Conservation (phyloP, 2,113 vertebrate species). For the Mobula hypostoma region DNA sequence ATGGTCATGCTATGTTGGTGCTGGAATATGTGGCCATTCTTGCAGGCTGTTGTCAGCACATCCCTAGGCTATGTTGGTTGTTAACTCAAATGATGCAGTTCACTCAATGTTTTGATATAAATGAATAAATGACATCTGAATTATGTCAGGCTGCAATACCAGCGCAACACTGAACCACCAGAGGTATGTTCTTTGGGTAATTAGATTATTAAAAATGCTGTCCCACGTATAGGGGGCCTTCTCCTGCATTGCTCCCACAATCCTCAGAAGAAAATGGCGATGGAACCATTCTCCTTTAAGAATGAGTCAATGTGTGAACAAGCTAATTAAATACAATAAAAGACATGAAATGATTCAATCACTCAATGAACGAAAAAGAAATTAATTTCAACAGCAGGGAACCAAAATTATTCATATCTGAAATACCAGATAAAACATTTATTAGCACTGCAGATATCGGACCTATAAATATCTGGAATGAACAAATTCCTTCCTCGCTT, state of each 20-base stretch:
- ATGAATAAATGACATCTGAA: no score
- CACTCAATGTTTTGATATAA: no score
- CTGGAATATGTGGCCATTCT: no score
- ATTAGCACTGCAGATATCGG: neutral
- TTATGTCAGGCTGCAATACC: neutral
- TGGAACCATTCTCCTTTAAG: neutral
- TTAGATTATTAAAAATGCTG: neutral
- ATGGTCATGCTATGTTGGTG: no score
- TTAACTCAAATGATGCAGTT: no score
- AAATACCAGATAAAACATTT: slow-evolving; percentile 4
- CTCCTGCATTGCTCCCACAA: neutral
- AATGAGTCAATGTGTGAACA: neutral
- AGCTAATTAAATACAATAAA: slow-evolving; percentile 1
- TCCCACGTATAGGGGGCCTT: no score
- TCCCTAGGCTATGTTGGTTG: no score
- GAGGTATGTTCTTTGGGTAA: neutral
- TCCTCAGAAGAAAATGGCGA: neutral
- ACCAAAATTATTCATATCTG: neutral
- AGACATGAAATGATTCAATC: neutral
- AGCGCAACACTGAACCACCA: neutral
- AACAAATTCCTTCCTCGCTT: neutral
- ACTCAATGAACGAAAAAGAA: neutral
- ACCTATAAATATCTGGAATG: neutral
- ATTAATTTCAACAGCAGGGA: neutral
- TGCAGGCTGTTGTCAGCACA: no score